A percentile compares a stretch with the other conserved stretches of the same genome.
Evolutionary conservation across 2,888 invertebrate genomes (phyloP).

Genomic region (Dinocampus coccinellae): DNA sequence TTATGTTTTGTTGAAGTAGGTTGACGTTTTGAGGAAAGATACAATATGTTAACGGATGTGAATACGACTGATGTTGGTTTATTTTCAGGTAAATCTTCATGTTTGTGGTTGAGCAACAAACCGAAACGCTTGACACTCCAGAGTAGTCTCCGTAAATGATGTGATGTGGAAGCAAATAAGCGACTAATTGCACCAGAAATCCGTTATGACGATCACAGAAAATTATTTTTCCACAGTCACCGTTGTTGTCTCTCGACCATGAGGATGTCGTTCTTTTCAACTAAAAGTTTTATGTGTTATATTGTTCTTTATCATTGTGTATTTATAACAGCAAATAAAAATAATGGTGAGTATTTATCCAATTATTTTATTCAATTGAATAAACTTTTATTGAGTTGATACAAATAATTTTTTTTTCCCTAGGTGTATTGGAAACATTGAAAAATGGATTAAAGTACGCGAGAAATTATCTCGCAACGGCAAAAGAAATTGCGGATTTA

Average conservation of each 20-base stretch:
- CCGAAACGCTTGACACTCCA: conserved; percentile 43
- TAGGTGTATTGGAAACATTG: conserved; percentile 69
- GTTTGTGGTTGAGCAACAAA: conserved; percentile 50
- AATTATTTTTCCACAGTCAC: conserved; percentile 44
- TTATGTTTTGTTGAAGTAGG: background rate
- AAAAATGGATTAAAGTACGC: conserved; percentile 71
- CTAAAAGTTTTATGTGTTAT: conserved; percentile 26
- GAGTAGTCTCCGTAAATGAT: conserved; percentile 7
- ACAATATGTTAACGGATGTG: background rate
- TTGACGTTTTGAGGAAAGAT: background rate
- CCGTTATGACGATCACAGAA: conserved; percentile 36
- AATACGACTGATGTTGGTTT: background rate
- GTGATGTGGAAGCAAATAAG: conserved; percentile 36
- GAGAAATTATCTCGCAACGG: conserved; percentile 70
- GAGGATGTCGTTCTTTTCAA: conserved; percentile 40
- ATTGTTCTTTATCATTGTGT: conserved; percentile 26
- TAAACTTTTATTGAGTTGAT: background rate
- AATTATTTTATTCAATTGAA: conserved; percentile 17
- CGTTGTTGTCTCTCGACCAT: conserved; percentile 20
- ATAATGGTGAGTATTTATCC: conserved; percentile 46
- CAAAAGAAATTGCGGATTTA: conserved; percentile 75
- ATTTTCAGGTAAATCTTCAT: background rate
- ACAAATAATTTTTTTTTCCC: background rate
- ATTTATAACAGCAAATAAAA: conserved; percentile 33
- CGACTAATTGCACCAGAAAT: conserved; percentile 28